phyloP scores from a whole-genome alignment of 2,113 vertebrate genomes.

The Anguilla rostrata region DNA sequence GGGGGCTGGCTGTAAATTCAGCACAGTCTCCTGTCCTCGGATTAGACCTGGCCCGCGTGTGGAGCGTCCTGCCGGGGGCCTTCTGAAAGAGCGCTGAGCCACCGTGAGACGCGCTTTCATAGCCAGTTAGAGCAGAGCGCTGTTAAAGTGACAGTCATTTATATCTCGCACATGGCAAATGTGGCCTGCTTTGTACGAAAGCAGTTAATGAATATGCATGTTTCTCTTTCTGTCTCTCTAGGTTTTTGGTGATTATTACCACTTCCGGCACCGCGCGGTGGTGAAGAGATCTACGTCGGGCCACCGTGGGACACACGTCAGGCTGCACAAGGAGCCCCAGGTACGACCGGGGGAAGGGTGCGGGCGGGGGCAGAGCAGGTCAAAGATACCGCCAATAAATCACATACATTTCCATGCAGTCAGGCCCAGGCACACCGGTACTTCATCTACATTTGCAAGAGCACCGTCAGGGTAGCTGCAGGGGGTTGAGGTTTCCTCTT shows the following conservation, averaged over 20 bases:
- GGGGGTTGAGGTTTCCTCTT: not conserved
- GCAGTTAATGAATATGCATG: not conserved
- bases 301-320: constrained; percentile 77
- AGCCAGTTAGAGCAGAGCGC: not conserved
- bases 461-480: not conserved
- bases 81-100: not conserved
- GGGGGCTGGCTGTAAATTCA: not conserved
- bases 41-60: not conserved
- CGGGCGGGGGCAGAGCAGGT: not conserved
- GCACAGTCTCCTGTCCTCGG: not conserved
- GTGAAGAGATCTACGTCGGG: constrained; percentile 84
- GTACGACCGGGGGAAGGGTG: constrained; percentile 58
- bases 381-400: not conserved
- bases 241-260: constrained; percentile 92
- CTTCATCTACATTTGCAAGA: not conserved
- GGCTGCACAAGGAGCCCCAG: constrained; percentile 79
- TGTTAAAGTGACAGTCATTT: not conserved
- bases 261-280: constrained; percentile 83
- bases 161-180: not conserved
- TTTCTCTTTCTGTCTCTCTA: constrained; percentile 50
- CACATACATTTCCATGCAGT: not conserved
- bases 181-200: not conserved
- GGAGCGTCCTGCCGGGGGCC: not conserved
- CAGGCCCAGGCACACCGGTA: not conserved
- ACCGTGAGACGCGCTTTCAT: not conserved